These are phyloP conservation scores for Microctenopoma lineatum DNA, from an alignment of 2,797 vertebrate species.

Conservation along the genomic window DNA sequence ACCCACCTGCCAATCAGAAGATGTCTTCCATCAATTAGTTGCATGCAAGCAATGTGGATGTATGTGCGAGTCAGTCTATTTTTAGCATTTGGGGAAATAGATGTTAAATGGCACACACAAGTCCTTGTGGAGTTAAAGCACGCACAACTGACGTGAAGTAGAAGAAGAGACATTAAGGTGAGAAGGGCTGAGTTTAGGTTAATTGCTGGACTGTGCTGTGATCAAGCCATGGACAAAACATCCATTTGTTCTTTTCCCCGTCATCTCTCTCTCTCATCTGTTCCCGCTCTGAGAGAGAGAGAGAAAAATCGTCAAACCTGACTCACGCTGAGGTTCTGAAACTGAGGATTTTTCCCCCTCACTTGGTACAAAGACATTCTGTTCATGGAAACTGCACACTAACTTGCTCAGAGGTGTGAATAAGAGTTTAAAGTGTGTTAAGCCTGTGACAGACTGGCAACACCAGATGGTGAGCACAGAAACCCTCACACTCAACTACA, in stretches of 20 bases:
- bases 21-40: conserved; percentile 46
- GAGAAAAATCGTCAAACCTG: conserved; percentile 1
- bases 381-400: not conserved
- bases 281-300: no score
- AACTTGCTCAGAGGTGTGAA: not conserved
- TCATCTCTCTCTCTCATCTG: no score
- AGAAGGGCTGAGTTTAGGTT: conserved; percentile 1
- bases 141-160: not conserved
- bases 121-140: conserved; percentile 11
- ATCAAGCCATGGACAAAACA: conserved; percentile 8
- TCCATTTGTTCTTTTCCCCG: conserved; percentile 12
- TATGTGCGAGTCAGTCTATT: conserved; percentile 30
- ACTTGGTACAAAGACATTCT: not conserved
- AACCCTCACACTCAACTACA: conserved; percentile 12
- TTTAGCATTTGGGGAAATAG: conserved; percentile 41
- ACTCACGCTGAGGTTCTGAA: not conserved
- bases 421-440: not conserved
- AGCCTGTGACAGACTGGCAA: not conserved
- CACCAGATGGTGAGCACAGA: not conserved
- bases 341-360: not conserved
- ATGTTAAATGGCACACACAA: conserved; percentile 36
- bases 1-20: conserved; percentile 56
- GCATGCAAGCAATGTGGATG: conserved; percentile 21
- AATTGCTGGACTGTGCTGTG: conserved; percentile 26
- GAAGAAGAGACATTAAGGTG: conserved; percentile 1